Percentiles rank a stretch among this genome's conserved stretches.
Evolutionary conservation across 2,797 vertebrate genomes (phyloP).

Genomic region (Gymnoscopelus braueri): DNA sequence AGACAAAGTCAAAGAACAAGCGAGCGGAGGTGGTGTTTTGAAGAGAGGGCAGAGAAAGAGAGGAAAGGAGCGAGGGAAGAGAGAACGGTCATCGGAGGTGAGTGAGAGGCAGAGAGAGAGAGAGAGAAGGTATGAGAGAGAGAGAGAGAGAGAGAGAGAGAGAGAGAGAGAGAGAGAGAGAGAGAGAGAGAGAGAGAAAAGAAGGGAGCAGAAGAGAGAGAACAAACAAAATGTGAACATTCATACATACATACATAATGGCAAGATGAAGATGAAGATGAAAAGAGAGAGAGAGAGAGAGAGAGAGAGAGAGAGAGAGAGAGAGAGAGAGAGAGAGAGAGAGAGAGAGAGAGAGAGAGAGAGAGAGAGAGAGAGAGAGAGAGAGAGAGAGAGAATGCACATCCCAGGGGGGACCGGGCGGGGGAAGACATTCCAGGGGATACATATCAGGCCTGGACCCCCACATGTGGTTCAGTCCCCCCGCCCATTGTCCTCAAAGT

Average conservation of each 20-base stretch:
- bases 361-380: slow-evolving; percentile 40
- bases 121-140: neutral
- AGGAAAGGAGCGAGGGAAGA: slow-evolving; percentile 1
- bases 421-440: too few relatives aligned
- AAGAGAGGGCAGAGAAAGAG: neutral
- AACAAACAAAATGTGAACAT: slow-evolving; percentile 58
- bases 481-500: too few relatives aligned
- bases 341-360: slow-evolving; percentile 30
- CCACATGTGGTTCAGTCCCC: too few relatives aligned
- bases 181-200: slow-evolving; percentile 4
- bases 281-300: slow-evolving; percentile 41
- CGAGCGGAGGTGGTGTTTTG: neutral
- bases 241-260: slow-evolving; percentile 45
- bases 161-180: neutral
- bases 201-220: slow-evolving; percentile 37
- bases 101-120: neutral
- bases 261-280: slow-evolving; percentile 32
- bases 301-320: neutral
- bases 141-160: slow-evolving; percentile 14
- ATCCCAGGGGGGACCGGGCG: too few relatives aligned
- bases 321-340: slow-evolving; percentile 13
- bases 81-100: neutral
- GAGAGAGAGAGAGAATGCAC: too few relatives aligned
- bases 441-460: too few relatives aligned
- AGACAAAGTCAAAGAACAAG: neutral